These are phyloP conservation scores for Oophaga pumilio DNA, from an alignment of 2,113 vertebrate species.

Conservation along the genomic window DNA sequence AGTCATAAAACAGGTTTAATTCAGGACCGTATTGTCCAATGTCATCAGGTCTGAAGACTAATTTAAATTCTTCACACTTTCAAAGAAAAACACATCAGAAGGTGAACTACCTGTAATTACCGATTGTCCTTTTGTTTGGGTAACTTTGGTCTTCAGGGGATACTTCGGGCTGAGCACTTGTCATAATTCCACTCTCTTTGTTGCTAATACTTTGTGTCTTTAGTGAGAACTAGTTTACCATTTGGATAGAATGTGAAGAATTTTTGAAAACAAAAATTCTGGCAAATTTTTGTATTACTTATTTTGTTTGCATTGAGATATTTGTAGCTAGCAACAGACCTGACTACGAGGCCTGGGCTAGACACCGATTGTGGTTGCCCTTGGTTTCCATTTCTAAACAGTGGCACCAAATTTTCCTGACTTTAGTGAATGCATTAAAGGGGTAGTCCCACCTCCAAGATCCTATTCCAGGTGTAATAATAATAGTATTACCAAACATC, in stretches of 20 bases:
- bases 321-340: background rate
- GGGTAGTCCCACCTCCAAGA: no score
- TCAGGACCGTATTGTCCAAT: background rate
- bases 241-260: background rate
- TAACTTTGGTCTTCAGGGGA: background rate
- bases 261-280: background rate
- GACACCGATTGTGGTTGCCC: background rate
- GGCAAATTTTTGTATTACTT: background rate
- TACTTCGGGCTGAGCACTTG: slow-evolving; percentile 4
- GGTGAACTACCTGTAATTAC: background rate
- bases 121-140: slow-evolving; percentile 1
- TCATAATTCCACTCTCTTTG: background rate
- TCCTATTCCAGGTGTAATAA: no score
- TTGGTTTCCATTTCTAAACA: background rate
- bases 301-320: background rate
- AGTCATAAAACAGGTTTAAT: slow-evolving; percentile 15
- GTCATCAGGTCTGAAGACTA: background rate
- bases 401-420: no score
- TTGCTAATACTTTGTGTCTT: background rate
- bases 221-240: background rate
- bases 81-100: background rate
- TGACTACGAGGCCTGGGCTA: background rate
- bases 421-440: no score
- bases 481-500: no score
- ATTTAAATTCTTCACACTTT: slow-evolving; percentile 24